Percentiles rank a stretch among this genome's conserved stretches.
Conservation (phyloP, 2,888 invertebrate genomes). For the Latrodectus elegans region DNA sequence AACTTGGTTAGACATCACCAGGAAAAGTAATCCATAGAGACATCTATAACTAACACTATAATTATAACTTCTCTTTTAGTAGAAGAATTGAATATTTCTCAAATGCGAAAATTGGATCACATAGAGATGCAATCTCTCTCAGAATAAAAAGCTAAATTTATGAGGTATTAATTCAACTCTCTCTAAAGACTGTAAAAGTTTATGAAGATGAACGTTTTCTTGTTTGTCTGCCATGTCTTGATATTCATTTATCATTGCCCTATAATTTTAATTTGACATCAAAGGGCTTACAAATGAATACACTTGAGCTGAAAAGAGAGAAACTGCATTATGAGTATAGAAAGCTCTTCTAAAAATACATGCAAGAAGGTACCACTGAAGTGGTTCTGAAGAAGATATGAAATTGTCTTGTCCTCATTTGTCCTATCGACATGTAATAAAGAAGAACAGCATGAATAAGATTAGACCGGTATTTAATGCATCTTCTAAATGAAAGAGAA, state of each 20-base stretch:
- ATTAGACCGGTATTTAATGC: slow-evolving; percentile 8
- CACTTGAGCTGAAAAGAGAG: neutral
- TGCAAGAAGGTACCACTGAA: neutral
- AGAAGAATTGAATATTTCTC: neutral
- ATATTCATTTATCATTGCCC: slow-evolving; percentile 10
- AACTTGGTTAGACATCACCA: neutral
- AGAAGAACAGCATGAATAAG: slow-evolving; percentile 9
- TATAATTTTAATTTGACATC: slow-evolving; percentile 22
- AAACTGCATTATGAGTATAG: neutral
- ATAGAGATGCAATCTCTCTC: slow-evolving; percentile 21
- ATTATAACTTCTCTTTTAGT: neutral
- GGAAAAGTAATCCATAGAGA: neutral
- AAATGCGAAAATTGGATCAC: neutral
- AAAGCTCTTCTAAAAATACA: neutral
- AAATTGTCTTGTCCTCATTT: neutral
- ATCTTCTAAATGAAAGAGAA: neutral
- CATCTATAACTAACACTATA: neutral
- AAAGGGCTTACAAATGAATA: neutral
- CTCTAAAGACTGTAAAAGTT: neutral
- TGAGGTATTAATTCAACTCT: slow-evolving; percentile 2
- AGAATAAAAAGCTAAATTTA: slow-evolving; percentile 16
- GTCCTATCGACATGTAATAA: slow-evolving; percentile 4
- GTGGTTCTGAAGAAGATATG: neutral
- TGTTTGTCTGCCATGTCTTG: neutral
- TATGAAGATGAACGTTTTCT: slow-evolving; percentile 14